These are phyloP conservation scores for Fringilla coelebs DNA, from an alignment of 2,797 vertebrate genomes.

Conservation along the genomic window DNA sequence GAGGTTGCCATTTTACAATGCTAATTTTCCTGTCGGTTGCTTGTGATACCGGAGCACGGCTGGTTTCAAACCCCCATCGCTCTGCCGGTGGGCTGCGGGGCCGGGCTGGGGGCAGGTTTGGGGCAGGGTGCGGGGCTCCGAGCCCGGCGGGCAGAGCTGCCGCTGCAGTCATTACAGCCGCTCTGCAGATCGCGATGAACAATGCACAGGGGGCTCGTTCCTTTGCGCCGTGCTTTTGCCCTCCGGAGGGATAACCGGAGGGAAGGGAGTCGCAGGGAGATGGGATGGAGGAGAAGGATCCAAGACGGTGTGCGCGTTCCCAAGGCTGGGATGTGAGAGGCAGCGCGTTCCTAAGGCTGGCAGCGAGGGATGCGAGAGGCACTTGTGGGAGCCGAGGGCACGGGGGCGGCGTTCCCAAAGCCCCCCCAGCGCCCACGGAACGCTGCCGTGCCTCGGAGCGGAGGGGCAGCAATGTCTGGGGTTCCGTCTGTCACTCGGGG, in stretches of 20 bases:
- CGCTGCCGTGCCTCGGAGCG: neutral
- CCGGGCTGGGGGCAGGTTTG: neutral
- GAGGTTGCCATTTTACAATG: constrained; percentile 57
- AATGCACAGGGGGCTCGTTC: neutral
- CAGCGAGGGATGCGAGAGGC: neutral
- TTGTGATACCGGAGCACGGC: neutral
- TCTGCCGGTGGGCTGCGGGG: too few species aligned
- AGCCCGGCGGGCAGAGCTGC: neutral
- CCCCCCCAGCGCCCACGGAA: neutral
- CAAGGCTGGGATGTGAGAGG: neutral
- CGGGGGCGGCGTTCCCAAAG: neutral
- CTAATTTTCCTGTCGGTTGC: constrained; percentile 58
- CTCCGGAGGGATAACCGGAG: neutral
- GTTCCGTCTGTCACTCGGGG: neutral
- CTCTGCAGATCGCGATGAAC: neutral
- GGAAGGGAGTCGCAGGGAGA: neutral
- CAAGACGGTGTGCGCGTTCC: neutral
- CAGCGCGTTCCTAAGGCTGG: neutral
- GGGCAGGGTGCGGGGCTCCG: neutral
- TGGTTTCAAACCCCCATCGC: neutral
- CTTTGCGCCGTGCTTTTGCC: neutral
- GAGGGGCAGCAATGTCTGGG: neutral
- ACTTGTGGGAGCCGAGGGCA: neutral
- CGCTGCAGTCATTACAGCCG: constrained; percentile 1
- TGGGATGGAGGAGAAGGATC: neutral